These are phyloP conservation scores for Vollenhovia emeryi DNA, from an alignment of 1,140 invertebrate species.

Conservation along the genomic window DNA sequence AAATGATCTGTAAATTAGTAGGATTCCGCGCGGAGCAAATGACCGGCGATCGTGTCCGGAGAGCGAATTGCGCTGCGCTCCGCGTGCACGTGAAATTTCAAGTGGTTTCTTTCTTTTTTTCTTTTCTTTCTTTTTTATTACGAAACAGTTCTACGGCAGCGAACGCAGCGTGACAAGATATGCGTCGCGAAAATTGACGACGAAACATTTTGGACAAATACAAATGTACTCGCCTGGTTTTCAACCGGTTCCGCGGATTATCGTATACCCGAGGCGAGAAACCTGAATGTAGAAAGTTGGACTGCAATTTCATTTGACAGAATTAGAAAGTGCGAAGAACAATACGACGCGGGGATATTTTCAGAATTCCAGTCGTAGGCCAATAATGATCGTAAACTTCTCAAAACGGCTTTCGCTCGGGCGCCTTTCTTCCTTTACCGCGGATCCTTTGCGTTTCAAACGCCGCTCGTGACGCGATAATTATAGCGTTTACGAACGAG, in stretches of 20 bases:
- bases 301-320: not conserved
- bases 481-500: conserved; percentile 15
- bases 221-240: not conserved
- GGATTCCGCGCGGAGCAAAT: conserved; percentile 43
- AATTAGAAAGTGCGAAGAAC: conserved; percentile 47
- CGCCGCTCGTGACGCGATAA: conserved; percentile 9
- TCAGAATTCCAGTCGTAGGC: conserved; percentile 18
- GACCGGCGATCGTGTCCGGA: conserved; percentile 49
- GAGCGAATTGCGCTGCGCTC: not conserved
- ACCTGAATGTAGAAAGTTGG: conserved; percentile 1
- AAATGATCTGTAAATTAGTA: conserved; percentile 44
- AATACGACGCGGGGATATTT: conserved; percentile 2
- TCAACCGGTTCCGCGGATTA: not conserved
- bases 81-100: not conserved
- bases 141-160: not conserved
- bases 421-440: conserved; percentile 9
- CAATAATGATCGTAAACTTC: conserved; percentile 18
- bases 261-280: not conserved
- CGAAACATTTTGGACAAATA: not conserved
- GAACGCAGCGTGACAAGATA: not conserved
- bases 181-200: not conserved
- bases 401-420: not conserved
- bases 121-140: too few relatives aligned
- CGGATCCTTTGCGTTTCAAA: not conserved
- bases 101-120: too few relatives aligned